A percentile compares a stretch with the other conserved stretches of the same genome.
Conservation (phyloP, 2,888 invertebrate species). For the Onthophagus sagittarius region DNA sequence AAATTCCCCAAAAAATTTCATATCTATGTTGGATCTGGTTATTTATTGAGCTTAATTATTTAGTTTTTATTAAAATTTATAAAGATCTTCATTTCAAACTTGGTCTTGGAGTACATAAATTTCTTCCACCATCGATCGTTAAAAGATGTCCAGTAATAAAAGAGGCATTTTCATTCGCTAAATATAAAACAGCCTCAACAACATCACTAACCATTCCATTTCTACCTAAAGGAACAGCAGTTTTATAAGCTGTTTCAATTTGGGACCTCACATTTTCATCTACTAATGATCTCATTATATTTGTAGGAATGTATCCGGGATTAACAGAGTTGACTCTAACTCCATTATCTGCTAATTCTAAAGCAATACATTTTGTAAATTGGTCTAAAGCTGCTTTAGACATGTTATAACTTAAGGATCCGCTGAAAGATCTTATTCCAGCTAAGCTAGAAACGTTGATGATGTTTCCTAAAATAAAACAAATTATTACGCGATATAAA, state of each 20-base stretch:
- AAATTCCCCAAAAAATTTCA: too few species aligned
- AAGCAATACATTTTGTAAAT: slow-evolving; percentile 55
- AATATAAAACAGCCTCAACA: slow-evolving; percentile 54
- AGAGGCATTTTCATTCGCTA: slow-evolving; percentile 53
- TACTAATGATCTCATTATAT: background rate
- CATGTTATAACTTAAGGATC: slow-evolving; percentile 38
- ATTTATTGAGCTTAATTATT: too few species aligned
- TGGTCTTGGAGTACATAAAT: background rate
- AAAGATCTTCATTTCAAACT: background rate
- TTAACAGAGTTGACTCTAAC: slow-evolving; percentile 54
- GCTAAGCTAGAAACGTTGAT: slow-evolving; percentile 19
- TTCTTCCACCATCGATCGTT: slow-evolving; percentile 56
- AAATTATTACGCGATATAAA: too few species aligned
- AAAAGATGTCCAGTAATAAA: slow-evolving; percentile 56
- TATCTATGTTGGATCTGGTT: too few species aligned
- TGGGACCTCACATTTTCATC: background rate
- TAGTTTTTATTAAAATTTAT: too few species aligned
- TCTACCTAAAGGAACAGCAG: slow-evolving; percentile 52
- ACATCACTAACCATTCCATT: slow-evolving; percentile 53
- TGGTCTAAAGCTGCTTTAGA: slow-evolving; percentile 60
- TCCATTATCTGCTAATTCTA: slow-evolving; percentile 45
- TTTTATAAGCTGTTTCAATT: slow-evolving; percentile 49
- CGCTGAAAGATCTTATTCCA: slow-evolving; percentile 11
- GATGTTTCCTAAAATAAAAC: slow-evolving; percentile 47
- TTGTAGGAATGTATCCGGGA: slow-evolving; percentile 56